Evolutionary conservation across 2,113 vertebrate species (phyloP).

Genomic region (Raja brachyura): DNA sequence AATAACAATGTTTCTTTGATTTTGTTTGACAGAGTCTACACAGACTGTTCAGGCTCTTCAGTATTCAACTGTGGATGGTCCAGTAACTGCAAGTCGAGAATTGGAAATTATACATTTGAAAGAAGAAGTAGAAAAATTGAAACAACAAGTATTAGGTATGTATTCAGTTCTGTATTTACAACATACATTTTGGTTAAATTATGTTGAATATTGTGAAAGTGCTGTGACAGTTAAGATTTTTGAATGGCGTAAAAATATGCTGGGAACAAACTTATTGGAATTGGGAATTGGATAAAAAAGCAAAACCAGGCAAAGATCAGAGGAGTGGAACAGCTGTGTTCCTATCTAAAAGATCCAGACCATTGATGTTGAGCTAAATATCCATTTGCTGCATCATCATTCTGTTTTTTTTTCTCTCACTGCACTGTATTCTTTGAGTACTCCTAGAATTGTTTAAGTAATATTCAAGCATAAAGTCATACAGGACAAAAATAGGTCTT

Average conservation of each 20-base stretch:
- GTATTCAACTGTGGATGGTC: slow-evolving; percentile 69
- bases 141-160: slow-evolving; percentile 82
- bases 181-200: neutral
- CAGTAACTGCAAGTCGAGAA: slow-evolving; percentile 71
- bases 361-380: too few species aligned
- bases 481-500: too few species aligned
- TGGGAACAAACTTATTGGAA: neutral
- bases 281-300: neutral
- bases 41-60: slow-evolving; percentile 88
- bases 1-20: neutral
- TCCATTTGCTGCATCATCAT: too few species aligned
- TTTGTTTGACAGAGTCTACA: slow-evolving; percentile 72
- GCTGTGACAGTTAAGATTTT: neutral
- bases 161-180: slow-evolving; percentile 23
- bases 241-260: neutral
- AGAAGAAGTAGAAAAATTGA: slow-evolving; percentile 87
- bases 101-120: slow-evolving; percentile 88
- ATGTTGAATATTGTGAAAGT: neutral
- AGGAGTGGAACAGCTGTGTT: neutral
- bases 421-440: too few species aligned
- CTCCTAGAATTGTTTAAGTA: too few species aligned
- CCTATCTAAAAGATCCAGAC: neutral
- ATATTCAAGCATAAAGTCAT: too few species aligned
- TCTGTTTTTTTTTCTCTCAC: too few species aligned
- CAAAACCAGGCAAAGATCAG: neutral